Evolutionary conservation across 2,113 vertebrate species (phyloP), one percentile per base, ranked within the genome.

Genomic region (Rhinolophus ferrumequinum): DNA sequence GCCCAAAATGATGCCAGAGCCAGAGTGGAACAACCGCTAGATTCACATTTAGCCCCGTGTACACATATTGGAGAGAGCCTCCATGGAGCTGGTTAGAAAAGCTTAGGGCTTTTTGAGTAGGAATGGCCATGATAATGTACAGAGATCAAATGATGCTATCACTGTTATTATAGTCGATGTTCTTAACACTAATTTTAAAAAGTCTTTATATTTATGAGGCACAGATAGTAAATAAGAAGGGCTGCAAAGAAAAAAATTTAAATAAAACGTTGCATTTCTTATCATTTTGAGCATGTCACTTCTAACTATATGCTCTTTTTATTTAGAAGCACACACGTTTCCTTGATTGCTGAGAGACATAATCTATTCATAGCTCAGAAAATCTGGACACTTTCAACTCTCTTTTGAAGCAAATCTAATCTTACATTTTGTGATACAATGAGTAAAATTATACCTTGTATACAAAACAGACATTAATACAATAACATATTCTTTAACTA

Each of bases 381-480:
- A 75, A 79, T 22, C 52, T 77, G 30, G 47, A 72, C 12, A 60
- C 69, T 94, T 69, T 80, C 47, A 93, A 47, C 30, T 94, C 35
- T 79, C 60, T 41, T 66, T 64, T 73, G 41, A 95, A 93, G 54
- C 56, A 85, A 93, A 81, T 86, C 66, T 70, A 47, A 86, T 62
- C 56, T 70, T 38, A 24, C 56, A 26, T 73, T 96, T 90, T 90
- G 50, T n/a, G 62, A 77, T 22, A 50, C 18, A 84, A n/a, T 76
- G 62, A 54, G 26, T 79, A 79, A 95, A 97, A 94, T 70, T 56
- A 66, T 62, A 73, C 22, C n/a, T 90, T 87, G 47, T 7, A 0
- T 66, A 62, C 5, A 56, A 80, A 97, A 33, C 4, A 94, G 62
- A 88, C 19, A 91, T 73, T 88, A 67, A 38, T 85, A 11, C 2